Evolutionary conservation across 2,113 vertebrate species (phyloP).

Genomic region (Anoura caudifer): DNA sequence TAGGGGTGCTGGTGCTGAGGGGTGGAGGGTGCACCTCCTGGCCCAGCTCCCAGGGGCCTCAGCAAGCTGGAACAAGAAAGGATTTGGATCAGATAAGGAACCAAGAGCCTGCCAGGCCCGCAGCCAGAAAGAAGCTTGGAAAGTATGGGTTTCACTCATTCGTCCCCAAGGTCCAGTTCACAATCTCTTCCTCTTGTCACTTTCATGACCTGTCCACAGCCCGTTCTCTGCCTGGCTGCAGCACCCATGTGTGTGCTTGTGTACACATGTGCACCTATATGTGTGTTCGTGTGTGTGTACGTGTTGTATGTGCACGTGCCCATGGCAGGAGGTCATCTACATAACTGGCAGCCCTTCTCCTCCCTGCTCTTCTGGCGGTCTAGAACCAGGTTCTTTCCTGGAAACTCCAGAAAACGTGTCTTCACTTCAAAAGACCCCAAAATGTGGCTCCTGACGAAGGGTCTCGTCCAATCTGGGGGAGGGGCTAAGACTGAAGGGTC

Average conservation of each 20-base stretch:
- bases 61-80: background rate
- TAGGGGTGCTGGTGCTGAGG: background rate
- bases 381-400: background rate
- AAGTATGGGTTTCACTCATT: background rate
- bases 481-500: background rate
- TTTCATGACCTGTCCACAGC: background rate
- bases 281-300: too few species aligned
- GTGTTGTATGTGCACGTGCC: background rate
- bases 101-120: background rate
- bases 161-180: background rate
- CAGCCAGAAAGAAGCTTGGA: background rate
- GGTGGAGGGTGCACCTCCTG: background rate
- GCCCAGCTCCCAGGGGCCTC: background rate
- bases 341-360: fast-evolving
- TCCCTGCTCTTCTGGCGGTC: background rate
- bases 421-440: background rate
- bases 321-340: fast-evolving
- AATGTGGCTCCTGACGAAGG: background rate
- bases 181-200: background rate
- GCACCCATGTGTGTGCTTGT: fast-evolving
- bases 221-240: background rate
- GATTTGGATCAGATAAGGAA: background rate
- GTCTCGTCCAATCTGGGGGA: too few species aligned
- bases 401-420: background rate
- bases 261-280: too few species aligned